phyloP scores from a whole-genome alignment of 2,113 vertebrate species.

The Clinocottus analis region DNA sequence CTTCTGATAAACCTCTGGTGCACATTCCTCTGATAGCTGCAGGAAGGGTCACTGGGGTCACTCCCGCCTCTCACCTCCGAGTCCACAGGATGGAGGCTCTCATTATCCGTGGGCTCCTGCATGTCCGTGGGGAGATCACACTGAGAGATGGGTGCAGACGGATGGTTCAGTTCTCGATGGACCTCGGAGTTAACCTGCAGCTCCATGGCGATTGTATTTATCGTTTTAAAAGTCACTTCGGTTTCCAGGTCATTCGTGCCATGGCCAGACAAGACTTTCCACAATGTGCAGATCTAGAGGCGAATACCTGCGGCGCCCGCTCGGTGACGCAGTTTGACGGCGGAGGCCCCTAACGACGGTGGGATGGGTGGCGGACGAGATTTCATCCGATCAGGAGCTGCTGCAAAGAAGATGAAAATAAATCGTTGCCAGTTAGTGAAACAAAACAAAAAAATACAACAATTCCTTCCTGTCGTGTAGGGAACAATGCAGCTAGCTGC shows the following conservation, averaged over 20 bases:
- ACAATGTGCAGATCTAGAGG: constrained; percentile 54
- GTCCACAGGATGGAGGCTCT: constrained; percentile 68
- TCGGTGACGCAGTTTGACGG: constrained; percentile 80
- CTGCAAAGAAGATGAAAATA: neutral
- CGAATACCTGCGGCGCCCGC: constrained; percentile 78
- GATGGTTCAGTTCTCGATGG: constrained; percentile 55
- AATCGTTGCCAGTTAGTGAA: constrained; percentile 16
- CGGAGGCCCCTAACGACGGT: constrained; percentile 64
- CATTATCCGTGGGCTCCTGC: constrained; percentile 52
- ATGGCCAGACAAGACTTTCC: constrained; percentile 71
- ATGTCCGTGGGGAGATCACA: constrained; percentile 60
- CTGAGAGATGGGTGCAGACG: constrained; percentile 65
- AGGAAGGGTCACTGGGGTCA: constrained; percentile 72
- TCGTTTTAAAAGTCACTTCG: constrained; percentile 55
- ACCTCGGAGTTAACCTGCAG: constrained; percentile 40
- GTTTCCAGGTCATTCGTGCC: constrained; percentile 75
- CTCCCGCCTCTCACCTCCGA: constrained; percentile 76
- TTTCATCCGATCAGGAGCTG: constrained; percentile 60
- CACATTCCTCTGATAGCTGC: constrained; percentile 78
- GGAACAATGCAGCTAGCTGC: neutral
- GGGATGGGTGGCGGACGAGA: constrained; percentile 57
- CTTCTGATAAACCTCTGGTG: constrained; percentile 91
- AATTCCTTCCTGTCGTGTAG: no score
- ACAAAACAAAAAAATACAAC: constrained; percentile 17
- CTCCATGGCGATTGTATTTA: constrained; percentile 74